Base-by-base conservation (phyloP, 2,888 invertebrate genomes). In the Halictus quadricinctus region DNA sequence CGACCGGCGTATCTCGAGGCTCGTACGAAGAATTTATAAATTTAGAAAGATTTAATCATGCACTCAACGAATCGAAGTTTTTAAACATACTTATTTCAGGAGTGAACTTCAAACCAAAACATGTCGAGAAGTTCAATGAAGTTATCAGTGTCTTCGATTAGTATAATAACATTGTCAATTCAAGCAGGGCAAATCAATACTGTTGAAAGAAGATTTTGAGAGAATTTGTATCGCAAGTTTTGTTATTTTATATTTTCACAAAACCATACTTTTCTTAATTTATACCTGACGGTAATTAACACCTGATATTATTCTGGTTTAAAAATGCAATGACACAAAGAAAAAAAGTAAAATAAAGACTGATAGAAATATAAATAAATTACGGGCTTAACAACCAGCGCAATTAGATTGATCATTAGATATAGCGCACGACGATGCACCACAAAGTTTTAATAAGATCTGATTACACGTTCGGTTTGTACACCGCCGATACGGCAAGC, bases 1-100 rank as follows among this genome's bases (percentile, higher is more conserved):
- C 66, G 48, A 69, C 79, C 36, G 25, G n/a, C 21, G 60, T 78
- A 78, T 79, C 66, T 78, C 82, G 29, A 60, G 13, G 72, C 21
- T n/a, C 43, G 25, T 48, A 29, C 60, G 46, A 48, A 64, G 64
- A 25, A 48, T 41, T n/a, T 41, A 69, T 18, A 50, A 13, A 25
- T 15, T 29, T 64, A 25, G 13, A 43, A 72, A 48, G 43, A 69
- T n/a, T 69, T 69, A 73, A 77, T 81, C 66, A 69, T 41, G 73
- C 77, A 15, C 18, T 6, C 46, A 18, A n/a, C 54, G 8, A 43
- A n/a, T 69, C 12, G 8, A 21, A 36, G 10, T 1, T 69, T 18
- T 66, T 7, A 7, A 66, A 4, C 10, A 8, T 10, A 3, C 36
- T 21, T 66, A 18, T 21, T 36, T 36, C 36, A 36, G 10, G 18